Evolutionary conservation across 2,888 invertebrate genomes (phyloP).

Genomic region (Aphodius granarius): DNA sequence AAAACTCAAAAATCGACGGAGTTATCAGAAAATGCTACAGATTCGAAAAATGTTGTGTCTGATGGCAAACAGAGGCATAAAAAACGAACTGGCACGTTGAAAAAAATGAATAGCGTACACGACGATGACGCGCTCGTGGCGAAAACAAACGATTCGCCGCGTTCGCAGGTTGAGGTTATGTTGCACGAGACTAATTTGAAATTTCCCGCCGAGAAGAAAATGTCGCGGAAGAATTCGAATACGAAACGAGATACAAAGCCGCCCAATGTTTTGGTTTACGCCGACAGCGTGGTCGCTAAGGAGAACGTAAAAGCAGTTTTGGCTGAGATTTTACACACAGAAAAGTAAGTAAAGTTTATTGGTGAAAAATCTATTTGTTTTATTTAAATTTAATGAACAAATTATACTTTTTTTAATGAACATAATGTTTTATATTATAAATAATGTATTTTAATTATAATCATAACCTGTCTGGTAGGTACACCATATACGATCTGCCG

Average conservation of each 20-base stretch:
- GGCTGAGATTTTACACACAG: conserved; percentile 67
- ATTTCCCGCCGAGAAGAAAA: conserved; percentile 28
- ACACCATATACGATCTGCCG: conserved; percentile 65
- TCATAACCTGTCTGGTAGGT: conserved; percentile 55
- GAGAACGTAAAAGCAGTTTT: conserved; percentile 75
- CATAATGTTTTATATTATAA: neutral
- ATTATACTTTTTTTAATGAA: neutral
- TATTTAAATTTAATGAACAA: neutral
- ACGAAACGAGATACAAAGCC: conserved; percentile 60
- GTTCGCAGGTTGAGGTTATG: conserved; percentile 20
- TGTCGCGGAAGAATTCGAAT: conserved; percentile 28
- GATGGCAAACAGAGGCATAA: conserved; percentile 8
- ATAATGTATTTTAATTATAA: neutral
- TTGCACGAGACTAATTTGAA: conserved; percentile 10
- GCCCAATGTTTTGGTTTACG: conserved; percentile 79
- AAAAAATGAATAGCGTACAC: conserved; percentile 12
- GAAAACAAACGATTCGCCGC: conserved; percentile 9
- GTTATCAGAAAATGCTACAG: no score
- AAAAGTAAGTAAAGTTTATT: conserved; percentile 60
- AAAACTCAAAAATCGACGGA: neutral
- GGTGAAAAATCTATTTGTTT: neutral
- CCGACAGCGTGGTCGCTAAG: conserved; percentile 73
- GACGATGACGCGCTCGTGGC: neutral
- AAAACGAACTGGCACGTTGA: conserved; percentile 15
- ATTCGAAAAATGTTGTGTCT: no score